Evolutionary conservation across 2,797 vertebrate species (phyloP).

Genomic region (Miichthys miiuy): DNA sequence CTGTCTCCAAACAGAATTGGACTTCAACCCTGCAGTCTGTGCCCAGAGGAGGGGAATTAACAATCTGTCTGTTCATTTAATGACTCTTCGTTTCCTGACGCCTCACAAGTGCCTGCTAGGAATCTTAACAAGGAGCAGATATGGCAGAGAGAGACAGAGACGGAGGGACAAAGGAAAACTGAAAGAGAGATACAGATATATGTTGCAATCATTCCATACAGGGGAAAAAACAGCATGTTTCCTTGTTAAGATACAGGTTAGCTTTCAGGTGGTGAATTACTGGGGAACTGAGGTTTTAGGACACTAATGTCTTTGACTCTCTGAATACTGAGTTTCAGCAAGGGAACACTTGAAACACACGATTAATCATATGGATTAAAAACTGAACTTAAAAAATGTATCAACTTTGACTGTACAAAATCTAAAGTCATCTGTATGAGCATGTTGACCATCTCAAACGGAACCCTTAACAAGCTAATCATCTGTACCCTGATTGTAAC

Average conservation of each 20-base stretch:
- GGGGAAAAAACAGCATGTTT: neutral
- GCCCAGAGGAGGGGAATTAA: conserved; percentile 68
- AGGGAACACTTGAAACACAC: neutral
- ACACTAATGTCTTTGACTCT: neutral
- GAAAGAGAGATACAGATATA: neutral
- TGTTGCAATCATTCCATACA: neutral
- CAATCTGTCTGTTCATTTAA: conserved; percentile 71
- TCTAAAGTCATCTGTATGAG: neutral
- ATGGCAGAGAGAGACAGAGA: conserved; percentile 23
- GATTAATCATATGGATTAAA: conserved; percentile 17
- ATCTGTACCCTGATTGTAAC: too few species aligned
- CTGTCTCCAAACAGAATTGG: conserved; percentile 57
- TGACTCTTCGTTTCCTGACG: conserved; percentile 55
- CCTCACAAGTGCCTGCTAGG: conserved; percentile 51
- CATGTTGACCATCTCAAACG: neutral
- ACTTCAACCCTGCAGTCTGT: conserved; percentile 50
- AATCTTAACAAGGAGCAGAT: conserved; percentile 69
- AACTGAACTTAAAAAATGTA: neutral
- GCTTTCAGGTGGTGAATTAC: conserved; percentile 3
- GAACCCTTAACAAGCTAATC: neutral
- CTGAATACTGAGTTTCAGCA: conserved; percentile 6
- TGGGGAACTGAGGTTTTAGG: neutral
- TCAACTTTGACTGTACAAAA: neutral
- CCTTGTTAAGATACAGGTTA: conserved; percentile 29
- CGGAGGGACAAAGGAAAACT: conserved; percentile 18